Conservation (phyloP, 2,797 vertebrate species). For the Thunnus albacares region DNA sequence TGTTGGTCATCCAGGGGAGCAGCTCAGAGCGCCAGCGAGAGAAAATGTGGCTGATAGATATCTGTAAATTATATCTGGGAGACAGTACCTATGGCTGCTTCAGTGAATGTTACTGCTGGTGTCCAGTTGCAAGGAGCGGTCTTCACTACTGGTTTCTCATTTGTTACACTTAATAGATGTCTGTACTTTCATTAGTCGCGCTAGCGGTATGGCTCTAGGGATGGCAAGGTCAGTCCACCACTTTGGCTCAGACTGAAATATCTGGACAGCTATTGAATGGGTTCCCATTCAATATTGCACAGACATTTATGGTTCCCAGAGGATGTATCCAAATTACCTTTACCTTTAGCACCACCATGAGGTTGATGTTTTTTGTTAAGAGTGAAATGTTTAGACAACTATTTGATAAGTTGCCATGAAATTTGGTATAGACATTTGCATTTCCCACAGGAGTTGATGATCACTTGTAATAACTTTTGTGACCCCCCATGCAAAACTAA, state of each 20-base stretch:
- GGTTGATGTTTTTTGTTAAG: neutral
- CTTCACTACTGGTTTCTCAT: neutral
- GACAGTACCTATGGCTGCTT: slow-evolving; percentile 28
- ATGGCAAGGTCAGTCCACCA: neutral
- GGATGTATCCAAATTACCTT: neutral
- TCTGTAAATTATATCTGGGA: slow-evolving; percentile 75
- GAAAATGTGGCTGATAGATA: slow-evolving; percentile 63
- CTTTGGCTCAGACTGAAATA: slow-evolving; percentile 1
- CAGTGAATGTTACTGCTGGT: slow-evolving; percentile 46
- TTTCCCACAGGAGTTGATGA: too few species aligned
- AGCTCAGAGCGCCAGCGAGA: slow-evolving; percentile 33
- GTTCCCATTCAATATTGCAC: neutral
- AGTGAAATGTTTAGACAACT: neutral
- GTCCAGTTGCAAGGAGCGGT: neutral
- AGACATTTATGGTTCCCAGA: neutral
- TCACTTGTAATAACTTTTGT: too few species aligned
- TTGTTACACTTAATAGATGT: neutral
- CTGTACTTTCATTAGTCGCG: neutral
- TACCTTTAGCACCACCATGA: neutral
- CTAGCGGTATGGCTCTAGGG: too few species aligned
- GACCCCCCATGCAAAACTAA: neutral
- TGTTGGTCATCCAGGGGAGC: slow-evolving; percentile 61
- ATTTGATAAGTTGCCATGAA: neutral
- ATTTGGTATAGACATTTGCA: too few species aligned
- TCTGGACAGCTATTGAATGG: neutral